phyloP scores from a whole-genome alignment of 2,797 vertebrate species.

The Poecilia wingei region DNA sequence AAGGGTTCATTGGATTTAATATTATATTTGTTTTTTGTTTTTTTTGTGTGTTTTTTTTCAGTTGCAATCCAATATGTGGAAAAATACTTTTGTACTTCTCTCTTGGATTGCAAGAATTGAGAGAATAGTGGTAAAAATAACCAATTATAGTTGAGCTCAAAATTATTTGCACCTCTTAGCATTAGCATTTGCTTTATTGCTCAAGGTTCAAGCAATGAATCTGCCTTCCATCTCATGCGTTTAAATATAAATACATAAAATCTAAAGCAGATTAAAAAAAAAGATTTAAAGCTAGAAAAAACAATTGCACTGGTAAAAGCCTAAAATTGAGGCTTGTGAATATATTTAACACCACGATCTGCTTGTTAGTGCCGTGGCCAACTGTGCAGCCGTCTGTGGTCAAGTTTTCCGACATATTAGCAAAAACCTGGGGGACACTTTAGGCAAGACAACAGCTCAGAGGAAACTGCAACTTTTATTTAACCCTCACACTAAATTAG shows the following conservation, averaged over 20 bases:
- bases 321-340: neutral
- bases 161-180: neutral
- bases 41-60: no score
- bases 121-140: neutral
- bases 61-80: neutral
- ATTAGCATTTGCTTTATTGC: neutral
- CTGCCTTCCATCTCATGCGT: neutral
- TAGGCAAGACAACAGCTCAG: slow-evolving; percentile 52
- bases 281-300: neutral
- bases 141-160: neutral
- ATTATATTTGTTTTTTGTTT: neutral
- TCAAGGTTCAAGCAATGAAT: neutral
- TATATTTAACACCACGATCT: slow-evolving; percentile 29
- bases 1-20: neutral
- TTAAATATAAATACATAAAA: neutral
- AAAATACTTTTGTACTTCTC: neutral
- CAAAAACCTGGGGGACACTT: slow-evolving; percentile 27
- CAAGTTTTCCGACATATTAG: slow-evolving; percentile 18
- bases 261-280: neutral
- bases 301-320: neutral
- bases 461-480: slow-evolving; percentile 43
- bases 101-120: neutral
- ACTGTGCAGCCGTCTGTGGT: slow-evolving; percentile 17
- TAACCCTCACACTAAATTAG: slow-evolving; percentile 55
- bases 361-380: slow-evolving; percentile 19